Evolutionary conservation across 2,797 vertebrate genomes (phyloP), one percentile per base, ranked within the genome.

Genomic region (Carapus acus): DNA sequence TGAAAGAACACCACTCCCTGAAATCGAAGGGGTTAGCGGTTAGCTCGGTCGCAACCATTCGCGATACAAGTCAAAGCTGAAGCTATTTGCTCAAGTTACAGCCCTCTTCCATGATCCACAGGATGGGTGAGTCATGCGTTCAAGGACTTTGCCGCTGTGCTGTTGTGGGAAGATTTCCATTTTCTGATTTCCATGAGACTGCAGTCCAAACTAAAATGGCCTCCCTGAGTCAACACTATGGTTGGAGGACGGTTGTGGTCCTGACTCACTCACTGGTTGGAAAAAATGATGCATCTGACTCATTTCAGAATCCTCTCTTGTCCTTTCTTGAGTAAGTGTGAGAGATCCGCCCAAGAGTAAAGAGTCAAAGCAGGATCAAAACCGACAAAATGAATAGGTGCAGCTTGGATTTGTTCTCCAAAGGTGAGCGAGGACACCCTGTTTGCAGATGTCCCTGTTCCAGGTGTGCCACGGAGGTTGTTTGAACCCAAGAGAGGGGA

Each of bases 111-210:
- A 41, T 44, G 81, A 81, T 80, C 70, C 71, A 71, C 83, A 87
- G 85, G 83, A 85, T 85, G 84, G 67, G 83, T 84, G 84, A 86
- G 81, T 87, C 83, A 85, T 83, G 72, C 61, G 67, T 70, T 85
- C 79, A 78, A 83, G 83, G 83, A 79, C 77, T 79, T 52, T 58
- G 61, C 49, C 34, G 56, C 69, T 73, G 55, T 14, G 38, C 71
- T 81, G 80, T 79, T 83, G 78, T 82, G 83, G 77, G 81, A 83
- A 83, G 70, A 84, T 86, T 85, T 86, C 84, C 85, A 85, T 85
- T 84, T 83, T 84, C 80, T 84, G 68, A 84, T 84, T 84, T 86
- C 78, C 83, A 84, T 84, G 77, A 78, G 79, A 49, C 72, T 62
- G 62, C 62, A 82, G 73, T 77, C 74, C 78, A 81, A 81, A 80